Base-by-base conservation (phyloP, 2,797 vertebrate species). In the Cichlasoma orientale region DNA sequence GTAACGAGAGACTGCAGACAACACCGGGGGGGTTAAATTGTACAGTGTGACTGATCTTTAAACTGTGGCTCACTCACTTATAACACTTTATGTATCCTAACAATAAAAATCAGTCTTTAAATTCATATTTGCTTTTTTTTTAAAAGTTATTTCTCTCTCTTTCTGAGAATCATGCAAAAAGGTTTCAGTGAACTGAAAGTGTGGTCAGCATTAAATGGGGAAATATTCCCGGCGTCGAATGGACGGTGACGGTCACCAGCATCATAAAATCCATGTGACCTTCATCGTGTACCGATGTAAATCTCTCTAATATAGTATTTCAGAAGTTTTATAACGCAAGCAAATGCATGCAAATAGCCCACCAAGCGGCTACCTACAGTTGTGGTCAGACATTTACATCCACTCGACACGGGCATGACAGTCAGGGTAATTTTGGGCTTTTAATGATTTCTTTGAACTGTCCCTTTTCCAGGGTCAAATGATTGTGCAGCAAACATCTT, bases 91-190 rank as follows among this genome's bases (percentile, higher is more conserved):
- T 71, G 33, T 50, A 38, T 75, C 76, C 33, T 63, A 72, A 76
- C 72, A 70, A 76, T 76, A 77, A 79, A 70, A 36, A 23, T 19
- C 21, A 5, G 14, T 23, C 8, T 44, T 66, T 56, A 59, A 57
- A 44, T 18, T 58, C 41, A 44, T 27, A 13, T 29, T 19, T 5
- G 5, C 13, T 56, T n/a, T 56, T 36, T 31, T 47, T 14, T 59
- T 3, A 50, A 9, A 50, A 9, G 27, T 50, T 33, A 11, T 52
- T 50, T n/a, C n/a, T 18, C 41, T 18, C 0, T 6, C 19, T 12
- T 21, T 59, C 8, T 12, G 25, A 10, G 4, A 18, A 25, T 80
- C 13, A 58, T 75, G 73, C 56, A 77, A 71, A 83, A 29, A 79
- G 6, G 3, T 55, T 19, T 16, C 12, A 16, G 21, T 11, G 50